Base-by-base conservation (phyloP, 2,113 vertebrate genomes). In the Promerops cafer region DNA sequence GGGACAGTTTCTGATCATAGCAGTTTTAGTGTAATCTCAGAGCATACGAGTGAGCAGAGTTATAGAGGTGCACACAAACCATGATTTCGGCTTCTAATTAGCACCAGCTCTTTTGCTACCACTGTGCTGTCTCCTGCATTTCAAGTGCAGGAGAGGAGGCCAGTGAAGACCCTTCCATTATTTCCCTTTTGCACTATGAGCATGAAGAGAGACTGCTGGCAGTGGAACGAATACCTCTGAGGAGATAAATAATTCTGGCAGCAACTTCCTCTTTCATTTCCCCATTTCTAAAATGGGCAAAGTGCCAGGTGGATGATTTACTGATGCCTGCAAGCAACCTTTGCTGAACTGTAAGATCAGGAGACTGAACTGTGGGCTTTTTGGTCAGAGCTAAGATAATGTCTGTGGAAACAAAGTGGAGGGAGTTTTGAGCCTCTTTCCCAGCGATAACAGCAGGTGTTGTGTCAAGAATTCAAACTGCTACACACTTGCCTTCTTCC, bases 361-460 rank as follows among this genome's bases (percentile, higher is more conserved):
- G 35, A 84, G 52, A 30, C 40, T 26, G 59, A 91, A 47, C 18
- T 0, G 0, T 30, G 17, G 26, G 33, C 16, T 79, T 35, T 92
- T 70, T 76, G 13, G 18, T 40, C 63, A 86, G 40, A 86, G 22
- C 11, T 71, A 61, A 84, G 64, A 30, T 39, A 59, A 70, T 30
- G 35, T 27, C 64, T 83, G 26, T 14, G 59, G 23, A 17, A 61
- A 40, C 28, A 33, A 70, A 54, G 16, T 16, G 15, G 14, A 79
- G 35, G 30, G 5, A 1, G 0, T 5, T 80, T 76, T 42, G 20
- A 71, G 21, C 16, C 23, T 45, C 27, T 60, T 75, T 74, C 30
- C 19, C 53, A 64, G 33, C 0, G 4, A 27, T 2, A 68, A 16
- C 28, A 35, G 33, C 21, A 40, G n/a, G 8, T 47, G 9, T 1